Evolutionary conservation across 2,113 vertebrate species (phyloP), one percentile per base, ranked within the genome.

Genomic region (Tetrax tetrax): DNA sequence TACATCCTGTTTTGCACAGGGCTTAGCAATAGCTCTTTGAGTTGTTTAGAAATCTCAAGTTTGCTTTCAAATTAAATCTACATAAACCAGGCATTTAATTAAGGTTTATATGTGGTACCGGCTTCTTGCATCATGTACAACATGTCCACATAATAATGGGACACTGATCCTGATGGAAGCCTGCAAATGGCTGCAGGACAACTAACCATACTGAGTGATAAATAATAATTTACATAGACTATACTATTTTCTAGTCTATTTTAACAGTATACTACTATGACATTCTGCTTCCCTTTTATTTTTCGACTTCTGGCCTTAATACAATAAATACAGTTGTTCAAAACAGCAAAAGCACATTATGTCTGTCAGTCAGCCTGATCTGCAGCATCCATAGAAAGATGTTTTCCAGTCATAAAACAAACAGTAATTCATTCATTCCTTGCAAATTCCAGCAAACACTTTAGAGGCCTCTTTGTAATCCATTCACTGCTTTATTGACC

Each of bases 391-490:
- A 79, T 1, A 27, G 79, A 84, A 96, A 94, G 92, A 94, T 82
- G 88, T 87, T 95, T 96, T 79, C 77, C 72, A 90, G 77, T 75
- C 80, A 64, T 65, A 95, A 91, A 93, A 53, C 61, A 86, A 90
- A 95, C 78, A 96, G 86, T 27, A 79, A 90, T 74, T 93, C 92
- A 96, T 92, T 95, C 90, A 91, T 88, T 68, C 92, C 80, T 89
- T 83, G 72, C 79, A 90, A 90, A 95, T 96, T 79, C 96, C 96
- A 84, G 80, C 76, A 89, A 94, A 96, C 90, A 85, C 86, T 96
- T 90, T 35, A 82, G 90, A 79, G 92, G 83, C 65, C 86, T 96
- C 94, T 92, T 87, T 93, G 86, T 89, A 84, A 95, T 82, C 65
- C 90, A 92, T 86, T 89, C 92, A 82, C 81, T 79, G 61, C 64